Percentiles rank a stretch among this genome's conserved stretches.
Evolutionary conservation across 2,113 vertebrate genomes (phyloP).

Genomic region (Istiophorus platypterus): DNA sequence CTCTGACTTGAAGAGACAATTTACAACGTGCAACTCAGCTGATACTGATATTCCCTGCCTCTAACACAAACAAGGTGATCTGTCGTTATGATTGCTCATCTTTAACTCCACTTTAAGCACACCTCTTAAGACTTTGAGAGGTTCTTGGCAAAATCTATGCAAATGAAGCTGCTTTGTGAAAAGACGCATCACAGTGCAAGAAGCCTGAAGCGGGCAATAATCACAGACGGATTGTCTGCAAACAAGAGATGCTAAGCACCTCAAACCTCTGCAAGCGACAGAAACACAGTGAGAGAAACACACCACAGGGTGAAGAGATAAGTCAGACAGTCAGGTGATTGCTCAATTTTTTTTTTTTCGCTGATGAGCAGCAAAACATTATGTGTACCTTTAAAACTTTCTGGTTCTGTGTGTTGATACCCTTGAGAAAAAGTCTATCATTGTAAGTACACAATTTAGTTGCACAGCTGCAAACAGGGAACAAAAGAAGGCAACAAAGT

Average conservation of each 20-base stretch:
- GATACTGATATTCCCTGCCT: slow-evolving; percentile 47
- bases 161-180: slow-evolving; percentile 75
- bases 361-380: slow-evolving; percentile 54
- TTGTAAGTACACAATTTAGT: neutral
- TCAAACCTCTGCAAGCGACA: slow-evolving; percentile 62
- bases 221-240: slow-evolving; percentile 84
- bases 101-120: slow-evolving; percentile 63
- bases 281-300: slow-evolving; percentile 45
- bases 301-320: slow-evolving; percentile 29
- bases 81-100: slow-evolving; percentile 71
- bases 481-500: neutral
- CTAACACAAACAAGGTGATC: slow-evolving; percentile 66
- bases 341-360: slow-evolving; percentile 20
- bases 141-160: slow-evolving; percentile 75
- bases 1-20: slow-evolving; percentile 55
- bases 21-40: slow-evolving; percentile 39
- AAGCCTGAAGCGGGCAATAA: slow-evolving; percentile 74
- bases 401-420: neutral
- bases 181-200: slow-evolving; percentile 59
- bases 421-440: neutral
- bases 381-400: slow-evolving; percentile 48
- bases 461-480: neutral
- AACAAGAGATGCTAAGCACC: slow-evolving; percentile 83
- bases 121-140: slow-evolving; percentile 61
- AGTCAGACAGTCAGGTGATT: slow-evolving; percentile 59